Evolutionary conservation across 1,140 invertebrate genomes (phyloP), one percentile per base, ranked within the genome.

Genomic region (Apolygus lucorum): DNA sequence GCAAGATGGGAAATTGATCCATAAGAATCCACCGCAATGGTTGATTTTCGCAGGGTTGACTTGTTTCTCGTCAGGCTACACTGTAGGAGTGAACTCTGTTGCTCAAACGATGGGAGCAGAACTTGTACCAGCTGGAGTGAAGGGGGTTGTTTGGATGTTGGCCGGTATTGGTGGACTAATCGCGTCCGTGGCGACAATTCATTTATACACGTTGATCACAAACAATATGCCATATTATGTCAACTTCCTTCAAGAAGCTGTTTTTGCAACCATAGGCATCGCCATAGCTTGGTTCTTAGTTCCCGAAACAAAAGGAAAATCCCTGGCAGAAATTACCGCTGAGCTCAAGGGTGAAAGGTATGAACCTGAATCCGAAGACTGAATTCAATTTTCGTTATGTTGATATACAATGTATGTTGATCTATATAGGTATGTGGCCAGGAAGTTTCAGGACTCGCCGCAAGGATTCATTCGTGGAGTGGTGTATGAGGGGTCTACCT

Each of bases 201-300:
- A 17, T 11, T 4, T 22, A 4, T 59, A 59, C 54, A 24, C 11
- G 11, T 4, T 11, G 22, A 59, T 59, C 8, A 59, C 54, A 4
- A 21, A 11, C 2, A 8, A 59, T 24, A 4, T 59, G 22, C 54
- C 54, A 11, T 59, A 59, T 59, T 59, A 14, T 59, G 11, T 59
- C 13, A 59, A 59, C 22, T 59, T 59, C 54, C 11, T 59, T 22
- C 11, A 14, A 8, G 54, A 24, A 59, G 54, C 11, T 11, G 54
- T 59, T 22, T 14, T 59, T 24, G 22, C 13, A 8, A 59, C 54
- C 22, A 4, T 22, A 4, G 54, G 54, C 11, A 14, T 22, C 11
- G 54, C 4, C 54, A 59, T 59, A 59, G 54, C 8, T 59, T 59
- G 54, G 54, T 59, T 59, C 22, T 4, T 59, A 4, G 22, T 59